Evolutionary conservation across 1,140 invertebrate genomes (phyloP).

Genomic region (Drosophila kepulauana): DNA sequence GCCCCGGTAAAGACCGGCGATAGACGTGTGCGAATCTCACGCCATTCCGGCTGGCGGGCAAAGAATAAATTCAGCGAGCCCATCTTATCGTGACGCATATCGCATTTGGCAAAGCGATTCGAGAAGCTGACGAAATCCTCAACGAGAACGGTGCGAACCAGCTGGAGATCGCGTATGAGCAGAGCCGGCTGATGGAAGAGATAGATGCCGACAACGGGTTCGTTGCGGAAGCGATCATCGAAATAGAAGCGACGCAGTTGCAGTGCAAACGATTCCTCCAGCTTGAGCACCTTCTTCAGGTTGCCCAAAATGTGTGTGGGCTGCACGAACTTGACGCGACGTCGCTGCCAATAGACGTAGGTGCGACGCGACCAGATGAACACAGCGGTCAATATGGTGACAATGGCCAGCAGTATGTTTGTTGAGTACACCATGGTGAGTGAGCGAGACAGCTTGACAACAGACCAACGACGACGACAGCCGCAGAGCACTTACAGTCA

Average conservation of each 20-base stretch:
- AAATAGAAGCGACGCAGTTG: conserved; percentile 77
- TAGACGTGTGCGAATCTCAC: conserved; percentile 85
- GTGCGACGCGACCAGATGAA: conserved; percentile 82
- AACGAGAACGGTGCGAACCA: conserved; percentile 86
- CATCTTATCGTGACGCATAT: conserved; percentile 70
- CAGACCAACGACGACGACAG: too few relatives aligned
- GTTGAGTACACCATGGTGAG: conserved; percentile 72
- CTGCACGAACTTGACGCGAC: conserved; percentile 79
- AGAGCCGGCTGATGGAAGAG: conserved; percentile 85
- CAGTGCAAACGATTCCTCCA: conserved; percentile 74
- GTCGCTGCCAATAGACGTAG: conserved; percentile 81
- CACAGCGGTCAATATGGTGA: conserved; percentile 75
- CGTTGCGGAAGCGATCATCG: conserved; percentile 68
- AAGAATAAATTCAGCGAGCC: conserved; percentile 80
- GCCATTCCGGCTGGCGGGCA: conserved; percentile 85
- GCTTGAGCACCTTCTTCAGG: conserved; percentile 70
- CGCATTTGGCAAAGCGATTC: conserved; percentile 76
- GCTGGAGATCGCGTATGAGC: conserved; percentile 86
- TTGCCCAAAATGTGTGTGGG: conserved; percentile 76
- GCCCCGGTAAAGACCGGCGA: conserved; percentile 86
- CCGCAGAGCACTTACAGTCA: too few relatives aligned
- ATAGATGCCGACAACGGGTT: conserved; percentile 85
- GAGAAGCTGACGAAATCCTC: conserved; percentile 85
- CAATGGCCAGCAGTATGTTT: conserved; percentile 73
- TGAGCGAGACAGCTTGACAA: conserved; percentile 47